Conservation (phyloP, 2,888 invertebrate species). For the Urechis unicinctus region DNA sequence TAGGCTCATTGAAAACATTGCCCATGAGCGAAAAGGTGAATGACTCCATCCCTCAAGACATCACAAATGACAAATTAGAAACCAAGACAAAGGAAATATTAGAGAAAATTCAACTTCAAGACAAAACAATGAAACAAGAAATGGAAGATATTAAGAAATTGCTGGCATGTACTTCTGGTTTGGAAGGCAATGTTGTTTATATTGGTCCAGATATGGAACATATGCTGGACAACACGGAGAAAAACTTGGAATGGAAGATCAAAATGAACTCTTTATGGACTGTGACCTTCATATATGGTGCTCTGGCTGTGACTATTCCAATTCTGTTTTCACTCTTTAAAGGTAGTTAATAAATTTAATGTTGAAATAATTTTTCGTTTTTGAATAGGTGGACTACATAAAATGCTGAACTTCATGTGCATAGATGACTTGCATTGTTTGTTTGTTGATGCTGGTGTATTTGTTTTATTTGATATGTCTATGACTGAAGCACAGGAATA, state of each 20-base stretch:
- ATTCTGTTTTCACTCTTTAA: constrained; percentile 19
- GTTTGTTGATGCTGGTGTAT: too few species aligned
- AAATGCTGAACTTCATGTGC: too few species aligned
- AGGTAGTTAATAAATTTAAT: constrained; percentile 1
- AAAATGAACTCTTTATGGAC: constrained; percentile 40
- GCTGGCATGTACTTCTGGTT: constrained; percentile 18
- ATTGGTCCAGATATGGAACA: constrained; percentile 38
- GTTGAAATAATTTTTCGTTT: too few species aligned
- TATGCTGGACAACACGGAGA: constrained; percentile 37
- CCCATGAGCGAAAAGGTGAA: constrained; percentile 1
- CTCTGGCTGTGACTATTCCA: constrained; percentile 37
- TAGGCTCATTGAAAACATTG: background rate
- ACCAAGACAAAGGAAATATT: constrained; percentile 15
- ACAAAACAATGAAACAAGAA: constrained; percentile 28
- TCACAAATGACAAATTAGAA: constrained; percentile 6
- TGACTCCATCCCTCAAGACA: background rate
- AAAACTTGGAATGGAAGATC: constrained; percentile 42
- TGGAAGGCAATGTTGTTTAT: constrained; percentile 31
- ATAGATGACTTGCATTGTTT: too few species aligned
- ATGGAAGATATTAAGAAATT: constrained; percentile 34
- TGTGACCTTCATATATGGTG: constrained; percentile 39
- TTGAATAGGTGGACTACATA: too few species aligned
- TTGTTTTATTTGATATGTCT: too few species aligned
- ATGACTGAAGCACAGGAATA: too few species aligned
- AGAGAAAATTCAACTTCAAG: constrained; percentile 26